Evolutionary conservation across 1,140 invertebrate genomes (phyloP), one percentile per base, ranked within the genome.

Genomic region (Hesperophylax magnus): DNA sequence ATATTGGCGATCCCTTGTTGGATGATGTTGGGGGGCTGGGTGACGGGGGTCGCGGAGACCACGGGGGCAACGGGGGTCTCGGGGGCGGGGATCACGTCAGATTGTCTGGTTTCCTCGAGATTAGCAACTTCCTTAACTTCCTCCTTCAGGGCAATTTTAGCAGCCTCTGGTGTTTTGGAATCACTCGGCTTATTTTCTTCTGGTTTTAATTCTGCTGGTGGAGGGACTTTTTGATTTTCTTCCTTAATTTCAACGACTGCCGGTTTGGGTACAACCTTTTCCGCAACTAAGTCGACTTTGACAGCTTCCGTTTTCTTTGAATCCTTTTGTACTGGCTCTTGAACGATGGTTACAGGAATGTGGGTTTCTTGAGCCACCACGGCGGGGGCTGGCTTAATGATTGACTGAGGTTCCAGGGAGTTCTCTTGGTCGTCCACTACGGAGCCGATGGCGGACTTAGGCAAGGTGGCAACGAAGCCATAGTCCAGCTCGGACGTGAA

Each of bases 401-500:
- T 58, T 22, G 7, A 27, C 9, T 2, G 69, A 20, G 69, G 17
- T 11, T 80, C 47, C 24, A 39, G 15, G 7, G 71, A 76, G 20
- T 75, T 71, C 9, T 75, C 60, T 3, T 82, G 24, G 11, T 79
- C 81, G 22, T 82, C 72, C 52, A 77, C 60, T 20, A 52, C 24
- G 18, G 65, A n/a, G 22, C 24, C 58, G 56, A 27, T 9, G 47
- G 22, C 60, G 22, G 78, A 77, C 34, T 78, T 80, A 4, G 81
- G 58, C 3, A 75, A n/a, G 39, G 78, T 77, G 54, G 65, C 39
- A 15, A 24, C 31, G 80, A 77, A 84, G 8, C 24, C 71, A n/a
- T 84, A 80, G 39, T 39, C 74, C 27, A 84, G 80, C 20, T 84
- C 80, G 2, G 77, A 81, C 3, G 77, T 84, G 71, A 81, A 81